Evolutionary conservation across 2,113 vertebrate genomes (phyloP).

Genomic region (Nycticebus coucang): DNA sequence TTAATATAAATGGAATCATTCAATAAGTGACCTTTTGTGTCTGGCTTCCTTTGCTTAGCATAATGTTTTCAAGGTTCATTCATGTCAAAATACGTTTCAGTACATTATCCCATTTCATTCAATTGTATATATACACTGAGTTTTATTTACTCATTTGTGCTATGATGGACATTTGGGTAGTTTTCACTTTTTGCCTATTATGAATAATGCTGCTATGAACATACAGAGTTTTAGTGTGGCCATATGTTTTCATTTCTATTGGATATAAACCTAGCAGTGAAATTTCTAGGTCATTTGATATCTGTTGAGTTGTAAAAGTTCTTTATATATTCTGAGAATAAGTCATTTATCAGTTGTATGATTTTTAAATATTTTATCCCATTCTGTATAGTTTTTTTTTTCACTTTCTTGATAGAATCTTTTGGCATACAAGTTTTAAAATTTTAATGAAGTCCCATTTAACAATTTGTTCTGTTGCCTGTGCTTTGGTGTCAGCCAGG

Average conservation of each 20-base stretch:
- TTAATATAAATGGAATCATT: conserved; percentile 11
- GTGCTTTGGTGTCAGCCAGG: not conserved
- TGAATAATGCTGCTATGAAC: not conserved
- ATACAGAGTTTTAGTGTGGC: not conserved
- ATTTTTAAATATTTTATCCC: conserved; percentile 3
- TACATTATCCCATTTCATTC: not conserved
- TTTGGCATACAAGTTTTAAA: not conserved
- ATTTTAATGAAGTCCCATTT: not conserved
- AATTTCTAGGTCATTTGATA: conserved; percentile 1
- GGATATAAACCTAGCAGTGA: not conserved
- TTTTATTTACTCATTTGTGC: conserved; percentile 18
- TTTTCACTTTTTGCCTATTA: not conserved
- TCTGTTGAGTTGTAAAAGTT: conserved; percentile 8
- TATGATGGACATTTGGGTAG: not conserved
- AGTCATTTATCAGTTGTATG: not conserved
- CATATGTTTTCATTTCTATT: not conserved
- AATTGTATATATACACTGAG: not conserved
- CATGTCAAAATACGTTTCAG: not conserved
- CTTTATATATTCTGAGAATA: conserved; percentile 36
- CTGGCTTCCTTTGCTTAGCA: not conserved
- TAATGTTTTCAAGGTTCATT: conserved; percentile 11
- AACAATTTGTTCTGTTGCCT: not conserved
- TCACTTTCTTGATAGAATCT: not conserved
- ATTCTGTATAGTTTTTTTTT: not conserved
- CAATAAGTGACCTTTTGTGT: not conserved